These are phyloP conservation scores for Pterostichus niger DNA, from an alignment of 2,888 invertebrate species.

Conservation along the genomic window DNA sequence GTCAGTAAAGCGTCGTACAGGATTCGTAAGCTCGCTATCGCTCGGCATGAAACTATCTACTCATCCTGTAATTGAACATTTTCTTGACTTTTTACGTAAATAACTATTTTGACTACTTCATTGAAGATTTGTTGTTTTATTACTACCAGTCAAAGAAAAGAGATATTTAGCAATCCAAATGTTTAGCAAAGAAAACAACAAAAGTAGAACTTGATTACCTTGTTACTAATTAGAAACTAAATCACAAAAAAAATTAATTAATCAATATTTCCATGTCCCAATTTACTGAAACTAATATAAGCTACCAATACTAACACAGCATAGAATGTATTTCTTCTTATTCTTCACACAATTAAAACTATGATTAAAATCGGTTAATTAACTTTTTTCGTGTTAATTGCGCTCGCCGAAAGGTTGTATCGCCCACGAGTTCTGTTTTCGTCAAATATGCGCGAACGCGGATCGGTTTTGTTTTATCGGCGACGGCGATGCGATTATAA, in stretches of 20 bases:
- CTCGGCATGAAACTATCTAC: no score
- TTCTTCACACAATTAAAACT: slow-evolving; percentile 18
- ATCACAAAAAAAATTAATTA: neutral
- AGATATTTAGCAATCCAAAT: neutral
- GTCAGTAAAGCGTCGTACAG: no score
- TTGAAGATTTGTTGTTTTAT: no score
- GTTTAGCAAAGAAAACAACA: neutral
- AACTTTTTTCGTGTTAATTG: slow-evolving; percentile 59
- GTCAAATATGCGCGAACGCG: slow-evolving; percentile 47
- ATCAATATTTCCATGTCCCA: neutral
- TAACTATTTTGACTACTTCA: no score
- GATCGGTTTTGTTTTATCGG: slow-evolving; percentile 58
- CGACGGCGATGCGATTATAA: slow-evolving; percentile 50
- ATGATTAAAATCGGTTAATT: slow-evolving; percentile 50
- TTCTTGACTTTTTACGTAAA: no score
- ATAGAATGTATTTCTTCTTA: neutral
- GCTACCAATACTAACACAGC: neutral
- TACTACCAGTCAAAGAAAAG: no score
- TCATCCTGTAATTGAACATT: no score
- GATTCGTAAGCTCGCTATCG: no score
- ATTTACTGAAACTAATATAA: neutral
- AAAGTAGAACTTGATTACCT: neutral
- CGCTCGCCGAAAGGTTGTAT: slow-evolving; percentile 17
- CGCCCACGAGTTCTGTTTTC: slow-evolving; percentile 35
- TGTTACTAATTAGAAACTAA: slow-evolving; percentile 5